These are phyloP conservation scores for Metalampra italica DNA, from an alignment of 2,888 invertebrate genomes.

Conservation along the genomic window DNA sequence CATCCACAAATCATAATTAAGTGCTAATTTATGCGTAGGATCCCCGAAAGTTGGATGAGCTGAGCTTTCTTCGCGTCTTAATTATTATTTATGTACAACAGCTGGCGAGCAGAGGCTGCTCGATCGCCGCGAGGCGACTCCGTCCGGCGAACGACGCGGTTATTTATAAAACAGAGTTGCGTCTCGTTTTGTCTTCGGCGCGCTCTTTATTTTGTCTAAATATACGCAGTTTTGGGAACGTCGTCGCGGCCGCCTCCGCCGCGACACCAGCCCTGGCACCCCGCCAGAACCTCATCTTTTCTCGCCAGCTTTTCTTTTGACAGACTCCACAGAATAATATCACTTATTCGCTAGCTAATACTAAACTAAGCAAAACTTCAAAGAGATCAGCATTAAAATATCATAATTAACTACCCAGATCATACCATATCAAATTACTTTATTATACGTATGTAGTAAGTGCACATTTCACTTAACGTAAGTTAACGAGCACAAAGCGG, in stretches of 20 bases:
- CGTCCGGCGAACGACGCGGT: constrained; percentile 74
- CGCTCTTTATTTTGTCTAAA: constrained; percentile 79
- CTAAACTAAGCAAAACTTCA: neutral
- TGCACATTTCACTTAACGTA: constrained; percentile 12
- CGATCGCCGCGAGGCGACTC: constrained; percentile 51
- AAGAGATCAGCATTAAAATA: no score
- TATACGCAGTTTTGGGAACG: constrained; percentile 79
- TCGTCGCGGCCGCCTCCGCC: constrained; percentile 65
- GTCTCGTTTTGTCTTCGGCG: constrained; percentile 78
- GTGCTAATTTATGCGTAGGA: constrained; percentile 17
- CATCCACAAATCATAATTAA: constrained; percentile 1
- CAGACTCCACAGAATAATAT: constrained; percentile 31
- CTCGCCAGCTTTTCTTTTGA: constrained; percentile 59
- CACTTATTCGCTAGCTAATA: constrained; percentile 4
- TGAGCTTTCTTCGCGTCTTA: constrained; percentile 70
- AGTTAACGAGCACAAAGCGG: constrained; percentile 14
- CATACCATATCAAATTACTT: no score
- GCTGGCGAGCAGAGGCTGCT: constrained; percentile 73
- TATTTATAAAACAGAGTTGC: constrained; percentile 78
- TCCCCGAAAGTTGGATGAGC: constrained; percentile 37
- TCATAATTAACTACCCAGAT: no score
- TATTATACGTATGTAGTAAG: neutral
- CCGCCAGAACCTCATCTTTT: constrained; percentile 63
- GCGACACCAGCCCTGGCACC: constrained; percentile 66
- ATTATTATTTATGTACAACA: constrained; percentile 78